Evolutionary conservation across 35 echinoderm and acorn worm genomes (phyloP), one percentile per base, ranked within the genome.

Genomic region (Amphiura filiformis): DNA sequence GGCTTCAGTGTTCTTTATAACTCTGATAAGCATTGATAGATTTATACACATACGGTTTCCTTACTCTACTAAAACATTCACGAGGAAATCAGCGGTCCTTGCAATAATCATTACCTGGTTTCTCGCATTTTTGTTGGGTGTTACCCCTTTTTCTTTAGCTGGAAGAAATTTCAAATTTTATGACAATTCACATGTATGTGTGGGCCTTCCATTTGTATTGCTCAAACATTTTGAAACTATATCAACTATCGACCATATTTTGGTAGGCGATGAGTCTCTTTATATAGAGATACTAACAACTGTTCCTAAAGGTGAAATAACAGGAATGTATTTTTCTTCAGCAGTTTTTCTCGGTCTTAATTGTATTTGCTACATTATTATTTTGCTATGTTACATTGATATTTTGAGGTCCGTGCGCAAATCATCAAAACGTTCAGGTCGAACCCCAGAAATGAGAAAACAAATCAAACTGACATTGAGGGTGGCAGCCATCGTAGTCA

Each of bases 1-100:
- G 34, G 78, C 78, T 1, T 80, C 78, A 17, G 78, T 80, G n/a
- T 80, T 80, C 31, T 80, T 80, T 39, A 26, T 80, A 34, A 80
- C 78, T 34, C 34, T 80, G 11, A 80, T 80, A 12, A 80, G 78
- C 31, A n/a, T 80, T 80, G 78, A 80, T n/a, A 37, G 78, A 18
- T 80, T 80, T 31, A 17, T 80, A 1, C 3, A n/a, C 38, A 80
- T 80, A 4, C 7, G 34, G 4, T 80, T 80, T 36, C 78, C 78
- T 13, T 80, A 22, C 34, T 70, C 61, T 26, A 30, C 17, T 30
- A 70, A 70, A 70, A 70, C 7, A 70, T 70, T 70, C 26, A n/a
- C 1, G 3, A 30, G 11, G 26, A 15, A 11, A 70, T 70, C 61
- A 26, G 26, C 28, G 26, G 61, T 70, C 3, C 7, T 15, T 13